Evolutionary conservation across 1,140 invertebrate genomes (phyloP).

Genomic region (Drosophila sucinea): DNA sequence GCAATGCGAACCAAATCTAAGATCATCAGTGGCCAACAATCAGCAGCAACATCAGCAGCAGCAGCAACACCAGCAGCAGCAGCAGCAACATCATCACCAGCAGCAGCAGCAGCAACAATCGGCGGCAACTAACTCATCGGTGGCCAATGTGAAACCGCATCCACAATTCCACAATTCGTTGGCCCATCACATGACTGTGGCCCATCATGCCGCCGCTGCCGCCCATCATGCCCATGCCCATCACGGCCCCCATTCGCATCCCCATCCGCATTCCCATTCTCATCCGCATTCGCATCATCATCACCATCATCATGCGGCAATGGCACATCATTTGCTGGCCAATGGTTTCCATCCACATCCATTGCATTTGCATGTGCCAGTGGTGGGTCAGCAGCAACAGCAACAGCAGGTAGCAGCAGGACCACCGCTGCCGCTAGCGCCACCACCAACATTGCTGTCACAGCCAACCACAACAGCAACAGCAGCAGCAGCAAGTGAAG

Average conservation of each 20-base stretch:
- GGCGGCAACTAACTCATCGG: constrained; percentile 20
- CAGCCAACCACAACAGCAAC: no score
- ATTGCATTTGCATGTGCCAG: constrained; percentile 57
- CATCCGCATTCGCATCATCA: constrained; percentile 30
- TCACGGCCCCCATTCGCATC: constrained; percentile 21
- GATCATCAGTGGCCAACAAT: constrained; percentile 86
- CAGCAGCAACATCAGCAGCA: constrained; percentile 70
- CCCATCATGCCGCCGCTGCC: constrained; percentile 36
- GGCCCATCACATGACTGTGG: constrained; percentile 58
- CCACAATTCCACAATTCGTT: constrained; percentile 58
- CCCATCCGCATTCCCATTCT: constrained; percentile 33
- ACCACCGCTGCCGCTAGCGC: neutral
- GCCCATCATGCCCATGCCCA: constrained; percentile 15
- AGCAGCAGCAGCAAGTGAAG: neutral
- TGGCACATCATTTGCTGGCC: constrained; percentile 62
- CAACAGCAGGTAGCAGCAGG: constrained; percentile 30
- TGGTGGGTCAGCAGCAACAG: constrained; percentile 41
- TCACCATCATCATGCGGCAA: constrained; percentile 56
- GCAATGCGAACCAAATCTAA: constrained; percentile 90
- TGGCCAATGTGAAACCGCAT: constrained; percentile 34
- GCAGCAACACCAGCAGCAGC: constrained; percentile 58
- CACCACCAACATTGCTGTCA: no score
- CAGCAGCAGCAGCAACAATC: constrained; percentile 52
- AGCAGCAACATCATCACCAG: constrained; percentile 52
- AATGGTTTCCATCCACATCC: constrained; percentile 59